A percentile compares a stretch with the other conserved stretches of the same genome.
Evolutionary conservation across 2,113 vertebrate genomes (phyloP).

Genomic region (Mobula hypostoma): DNA sequence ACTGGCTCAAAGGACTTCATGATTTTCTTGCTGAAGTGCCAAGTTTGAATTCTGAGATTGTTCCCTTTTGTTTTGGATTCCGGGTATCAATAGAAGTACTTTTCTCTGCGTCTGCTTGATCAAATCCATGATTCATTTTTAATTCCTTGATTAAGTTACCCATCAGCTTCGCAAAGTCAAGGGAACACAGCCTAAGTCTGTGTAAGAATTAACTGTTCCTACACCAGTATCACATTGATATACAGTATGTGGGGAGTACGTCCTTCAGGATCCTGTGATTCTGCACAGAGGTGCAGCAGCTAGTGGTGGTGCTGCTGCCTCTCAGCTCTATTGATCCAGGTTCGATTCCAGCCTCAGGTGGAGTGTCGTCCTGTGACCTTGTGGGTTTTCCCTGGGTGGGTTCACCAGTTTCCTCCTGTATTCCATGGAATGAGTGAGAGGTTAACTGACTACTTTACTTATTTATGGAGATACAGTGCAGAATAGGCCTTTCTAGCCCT

Average conservation of each 20-base stretch:
- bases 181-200: background rate
- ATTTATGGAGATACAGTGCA: too few species aligned
- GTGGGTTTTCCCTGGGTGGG: too few species aligned
- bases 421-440: too few species aligned
- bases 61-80: background rate
- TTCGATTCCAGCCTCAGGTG: too few species aligned
- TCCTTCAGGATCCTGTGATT: background rate
- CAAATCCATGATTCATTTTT: background rate
- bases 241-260: background rate
- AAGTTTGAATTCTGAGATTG: background rate
- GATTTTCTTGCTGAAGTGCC: background rate
- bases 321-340: too few species aligned
- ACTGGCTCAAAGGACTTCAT: background rate
- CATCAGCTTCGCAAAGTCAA: background rate
- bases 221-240: background rate
- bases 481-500: too few species aligned
- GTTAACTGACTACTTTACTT: too few species aligned
- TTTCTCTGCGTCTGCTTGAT: background rate
- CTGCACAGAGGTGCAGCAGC: too few species aligned
- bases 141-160: background rate
- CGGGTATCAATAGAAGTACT: background rate
- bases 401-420: too few species aligned
- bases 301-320: too few species aligned
- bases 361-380: too few species aligned
- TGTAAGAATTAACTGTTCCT: background rate